These are phyloP conservation scores for Lordiphosa collinella DNA, from an alignment of 1,140 invertebrate species.

Conservation along the genomic window DNA sequence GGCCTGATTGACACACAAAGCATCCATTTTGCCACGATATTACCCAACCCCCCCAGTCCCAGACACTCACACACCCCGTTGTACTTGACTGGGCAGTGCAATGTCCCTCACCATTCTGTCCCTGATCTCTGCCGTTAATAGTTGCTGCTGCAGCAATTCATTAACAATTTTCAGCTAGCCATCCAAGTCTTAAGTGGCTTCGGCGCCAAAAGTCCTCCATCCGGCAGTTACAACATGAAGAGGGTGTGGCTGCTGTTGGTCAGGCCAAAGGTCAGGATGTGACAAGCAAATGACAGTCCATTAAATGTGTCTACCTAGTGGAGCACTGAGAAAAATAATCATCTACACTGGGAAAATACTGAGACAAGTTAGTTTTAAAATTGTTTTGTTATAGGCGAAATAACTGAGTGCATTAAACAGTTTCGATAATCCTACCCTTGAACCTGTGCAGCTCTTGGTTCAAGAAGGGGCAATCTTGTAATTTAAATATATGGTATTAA, in stretches of 20 bases:
- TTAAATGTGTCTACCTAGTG: conserved; percentile 26
- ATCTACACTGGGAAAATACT: too few species aligned
- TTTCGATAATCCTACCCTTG: too few species aligned
- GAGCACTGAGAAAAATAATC: conserved; percentile 29
- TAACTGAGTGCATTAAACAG: too few species aligned
- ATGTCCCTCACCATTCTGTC: neutral
- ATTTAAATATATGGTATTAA: too few species aligned
- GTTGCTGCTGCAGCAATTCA: conserved; percentile 64
- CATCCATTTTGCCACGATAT: conserved; percentile 31
- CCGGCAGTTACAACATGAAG: conserved; percentile 16
- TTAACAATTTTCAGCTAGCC: conserved; percentile 39
- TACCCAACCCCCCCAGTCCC: neutral
- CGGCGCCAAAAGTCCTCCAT: conserved; percentile 3
- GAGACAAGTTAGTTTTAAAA: too few species aligned
- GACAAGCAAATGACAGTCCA: conserved; percentile 22
- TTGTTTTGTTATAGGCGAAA: too few species aligned
- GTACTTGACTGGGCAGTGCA: conserved; percentile 1
- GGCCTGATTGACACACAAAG: conserved; percentile 69
- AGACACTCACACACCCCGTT: neutral
- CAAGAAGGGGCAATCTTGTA: too few species aligned
- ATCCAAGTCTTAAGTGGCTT: conserved; percentile 29
- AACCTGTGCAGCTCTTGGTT: too few species aligned
- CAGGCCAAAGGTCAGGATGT: conserved; percentile 18
- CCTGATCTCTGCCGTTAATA: conserved; percentile 21
- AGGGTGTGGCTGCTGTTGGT: conserved; percentile 10